Percentiles rank a stretch among this genome's conserved stretches.
phyloP scores from a whole-genome alignment of 2,797 vertebrate species.

The Cyprinella venusta region DNA sequence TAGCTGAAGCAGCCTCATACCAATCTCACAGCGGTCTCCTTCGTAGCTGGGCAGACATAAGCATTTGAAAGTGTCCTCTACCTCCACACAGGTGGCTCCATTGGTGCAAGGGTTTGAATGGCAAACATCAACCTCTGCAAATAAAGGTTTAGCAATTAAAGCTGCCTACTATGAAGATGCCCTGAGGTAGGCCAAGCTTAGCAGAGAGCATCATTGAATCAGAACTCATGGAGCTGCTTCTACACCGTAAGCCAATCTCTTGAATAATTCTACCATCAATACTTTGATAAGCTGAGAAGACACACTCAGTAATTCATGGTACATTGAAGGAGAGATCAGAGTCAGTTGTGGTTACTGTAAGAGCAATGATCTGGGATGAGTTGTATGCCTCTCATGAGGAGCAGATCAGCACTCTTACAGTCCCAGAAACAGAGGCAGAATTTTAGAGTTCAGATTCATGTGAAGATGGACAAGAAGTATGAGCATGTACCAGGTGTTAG shows the following conservation, averaged over 20 bases:
- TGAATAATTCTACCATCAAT: constrained; percentile 50
- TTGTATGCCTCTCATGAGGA: background rate
- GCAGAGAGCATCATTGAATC: constrained; percentile 56
- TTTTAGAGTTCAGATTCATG: constrained; percentile 65
- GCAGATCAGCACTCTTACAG: constrained; percentile 25
- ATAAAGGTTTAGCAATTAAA: constrained; percentile 89
- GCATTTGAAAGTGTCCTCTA: constrained; percentile 94
- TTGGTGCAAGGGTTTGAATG: constrained; percentile 95
- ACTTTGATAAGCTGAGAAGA: constrained; percentile 4
- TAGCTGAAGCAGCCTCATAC: constrained; percentile 96
- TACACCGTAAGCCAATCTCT: constrained; percentile 58
- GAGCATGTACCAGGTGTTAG: constrained; percentile 64
- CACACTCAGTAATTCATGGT: background rate
- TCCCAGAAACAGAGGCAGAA: constrained; percentile 65
- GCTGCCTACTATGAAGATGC: constrained; percentile 72
- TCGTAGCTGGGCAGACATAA: constrained; percentile 99
- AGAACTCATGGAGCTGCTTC: constrained; percentile 66
- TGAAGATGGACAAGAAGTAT: constrained; percentile 61
- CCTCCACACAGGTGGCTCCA: constrained; percentile 96
- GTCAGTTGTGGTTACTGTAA: constrained; percentile 21
- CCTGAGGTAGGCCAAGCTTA: constrained; percentile 57
- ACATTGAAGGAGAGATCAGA: constrained; percentile 21
- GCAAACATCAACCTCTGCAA: constrained; percentile 98
- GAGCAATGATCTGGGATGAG: constrained; percentile 51
- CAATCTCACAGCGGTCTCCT: constrained; percentile 95